These are phyloP conservation scores for Acridotheres tristis DNA, from an alignment of 2,797 vertebrate genomes.

Conservation along the genomic window DNA sequence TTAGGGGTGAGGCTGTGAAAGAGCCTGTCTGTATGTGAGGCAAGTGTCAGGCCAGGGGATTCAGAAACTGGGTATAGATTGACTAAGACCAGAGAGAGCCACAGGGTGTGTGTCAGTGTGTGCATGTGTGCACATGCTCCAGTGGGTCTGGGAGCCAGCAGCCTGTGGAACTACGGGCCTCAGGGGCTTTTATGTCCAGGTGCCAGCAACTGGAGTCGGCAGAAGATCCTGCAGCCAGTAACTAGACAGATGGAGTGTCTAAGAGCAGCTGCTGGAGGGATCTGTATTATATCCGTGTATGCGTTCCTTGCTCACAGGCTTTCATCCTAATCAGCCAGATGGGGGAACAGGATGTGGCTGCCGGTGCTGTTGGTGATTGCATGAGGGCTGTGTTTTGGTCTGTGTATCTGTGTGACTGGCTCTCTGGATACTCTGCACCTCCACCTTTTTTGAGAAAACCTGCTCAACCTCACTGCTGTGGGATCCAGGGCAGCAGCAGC, in stretches of 20 bases:
- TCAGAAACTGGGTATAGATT: neutral
- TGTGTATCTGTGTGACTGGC: neutral
- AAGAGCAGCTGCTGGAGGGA: neutral
- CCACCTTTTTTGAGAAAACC: neutral
- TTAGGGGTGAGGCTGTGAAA: neutral
- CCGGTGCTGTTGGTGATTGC: neutral
- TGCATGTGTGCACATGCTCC: neutral
- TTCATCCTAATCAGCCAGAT: neutral
- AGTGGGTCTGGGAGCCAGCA: neutral
- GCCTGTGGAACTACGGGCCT: rapidly evolving
- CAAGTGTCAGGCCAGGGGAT: neutral
- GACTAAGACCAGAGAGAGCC: neutral
- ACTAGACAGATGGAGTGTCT: neutral
- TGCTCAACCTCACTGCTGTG: neutral
- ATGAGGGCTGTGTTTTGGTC: neutral
- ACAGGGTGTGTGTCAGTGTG: neutral
- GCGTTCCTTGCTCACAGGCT: neutral
- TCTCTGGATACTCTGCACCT: neutral
- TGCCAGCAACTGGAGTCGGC: neutral
- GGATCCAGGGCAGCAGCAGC: neutral
- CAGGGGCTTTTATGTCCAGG: neutral
- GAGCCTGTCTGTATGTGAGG: rapidly evolving
- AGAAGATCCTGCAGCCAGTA: neutral
- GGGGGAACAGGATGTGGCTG: neutral
- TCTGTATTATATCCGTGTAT: neutral